Conservation (phyloP, 2,888 invertebrate species). For the Pycnomerus fuliginosus region DNA sequence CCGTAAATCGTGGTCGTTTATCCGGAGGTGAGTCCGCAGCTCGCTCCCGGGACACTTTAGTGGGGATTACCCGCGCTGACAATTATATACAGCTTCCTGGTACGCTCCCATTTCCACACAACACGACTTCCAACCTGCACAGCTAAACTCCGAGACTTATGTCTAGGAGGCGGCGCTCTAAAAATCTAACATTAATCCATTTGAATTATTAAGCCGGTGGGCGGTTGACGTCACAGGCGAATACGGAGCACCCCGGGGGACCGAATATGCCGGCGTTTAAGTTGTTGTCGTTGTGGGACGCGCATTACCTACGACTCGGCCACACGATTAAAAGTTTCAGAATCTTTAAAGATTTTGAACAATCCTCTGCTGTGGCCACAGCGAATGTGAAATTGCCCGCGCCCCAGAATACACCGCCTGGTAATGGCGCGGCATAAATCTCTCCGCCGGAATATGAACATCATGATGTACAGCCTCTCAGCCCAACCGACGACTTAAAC, state of each 20-base stretch:
- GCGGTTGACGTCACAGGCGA: constrained; percentile 7
- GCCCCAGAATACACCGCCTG: constrained; percentile 39
- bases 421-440: constrained; percentile 44
- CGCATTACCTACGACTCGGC: constrained; percentile 30
- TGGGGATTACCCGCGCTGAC: constrained; percentile 60
- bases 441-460: constrained; percentile 41
- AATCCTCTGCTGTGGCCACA: constrained; percentile 38
- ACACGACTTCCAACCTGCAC: constrained; percentile 5
- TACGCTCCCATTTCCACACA: constrained; percentile 23
- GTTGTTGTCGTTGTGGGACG: constrained; percentile 31
- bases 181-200: background rate
- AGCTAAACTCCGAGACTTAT: background rate
- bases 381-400: constrained; percentile 43
- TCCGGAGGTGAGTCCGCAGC: constrained; percentile 57
- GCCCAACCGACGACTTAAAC: constrained; percentile 32
- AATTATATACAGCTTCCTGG: constrained; percentile 53
- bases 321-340: constrained; percentile 32
- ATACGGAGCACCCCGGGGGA: no score
- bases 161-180: constrained; percentile 1
- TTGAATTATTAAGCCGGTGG: background rate
- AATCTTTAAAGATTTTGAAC: no score
- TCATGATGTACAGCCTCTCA: constrained; percentile 40
- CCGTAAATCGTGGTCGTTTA: constrained; percentile 62
- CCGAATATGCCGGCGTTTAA: constrained; percentile 22
- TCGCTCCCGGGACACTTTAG: constrained; percentile 58